Conservation (phyloP, 2,113 vertebrate genomes). For the Mormoops blainvillei region DNA sequence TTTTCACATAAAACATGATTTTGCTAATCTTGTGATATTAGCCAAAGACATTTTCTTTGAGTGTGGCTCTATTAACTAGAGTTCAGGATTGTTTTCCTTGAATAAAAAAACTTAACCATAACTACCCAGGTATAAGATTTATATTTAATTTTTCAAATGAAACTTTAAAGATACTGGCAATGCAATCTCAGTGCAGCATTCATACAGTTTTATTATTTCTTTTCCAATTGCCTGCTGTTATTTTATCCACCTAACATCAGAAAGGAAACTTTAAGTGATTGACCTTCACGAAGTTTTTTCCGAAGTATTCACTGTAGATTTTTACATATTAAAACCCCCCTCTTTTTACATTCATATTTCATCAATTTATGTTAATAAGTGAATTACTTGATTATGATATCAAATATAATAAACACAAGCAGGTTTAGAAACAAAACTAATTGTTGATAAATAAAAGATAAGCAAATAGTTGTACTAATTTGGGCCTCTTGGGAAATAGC, state of each 20-base stretch:
- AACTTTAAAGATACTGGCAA: neutral
- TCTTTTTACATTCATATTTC: neutral
- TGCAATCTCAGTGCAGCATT: neutral
- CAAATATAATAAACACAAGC: neutral
- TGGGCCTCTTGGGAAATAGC: neutral
- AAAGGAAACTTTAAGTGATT: neutral
- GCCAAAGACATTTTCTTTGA: neutral
- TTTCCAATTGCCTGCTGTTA: neutral
- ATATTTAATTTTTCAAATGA: neutral
- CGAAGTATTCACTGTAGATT: neutral
- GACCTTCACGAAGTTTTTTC: neutral
- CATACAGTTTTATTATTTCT: neutral
- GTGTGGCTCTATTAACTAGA: neutral
- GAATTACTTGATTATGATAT: neutral
- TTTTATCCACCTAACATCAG: neutral
- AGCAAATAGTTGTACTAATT: neutral
- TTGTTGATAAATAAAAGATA: neutral
- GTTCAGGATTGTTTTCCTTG: neutral
- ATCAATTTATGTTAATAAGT: neutral
- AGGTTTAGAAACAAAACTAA: neutral
- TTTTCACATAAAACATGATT: conserved; percentile 4
- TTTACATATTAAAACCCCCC: neutral
- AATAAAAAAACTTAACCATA: neutral
- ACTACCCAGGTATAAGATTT: neutral
- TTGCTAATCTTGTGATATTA: neutral